Conservation (phyloP, 2,797 vertebrate species). For the Meriones psammophilus region DNA sequence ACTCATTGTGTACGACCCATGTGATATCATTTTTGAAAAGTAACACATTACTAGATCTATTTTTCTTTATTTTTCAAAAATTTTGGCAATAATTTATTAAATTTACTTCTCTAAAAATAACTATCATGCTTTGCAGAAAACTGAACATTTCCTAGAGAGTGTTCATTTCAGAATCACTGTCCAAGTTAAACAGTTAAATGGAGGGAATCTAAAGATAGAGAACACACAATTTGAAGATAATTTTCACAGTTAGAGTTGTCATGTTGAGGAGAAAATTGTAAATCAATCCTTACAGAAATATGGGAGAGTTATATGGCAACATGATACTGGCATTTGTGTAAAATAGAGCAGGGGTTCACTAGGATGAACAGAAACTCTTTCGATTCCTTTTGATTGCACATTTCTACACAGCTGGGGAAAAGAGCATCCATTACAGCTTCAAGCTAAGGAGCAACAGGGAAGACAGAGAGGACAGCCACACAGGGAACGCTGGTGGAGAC, state of each 20-base stretch:
- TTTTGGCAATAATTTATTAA: constrained; percentile 8
- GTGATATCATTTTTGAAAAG: constrained; percentile 31
- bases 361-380: background rate
- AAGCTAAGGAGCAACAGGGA: background rate
- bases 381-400: constrained; percentile 47
- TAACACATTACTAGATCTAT: constrained; percentile 28
- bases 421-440: background rate
- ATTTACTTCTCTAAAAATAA: constrained; percentile 61
- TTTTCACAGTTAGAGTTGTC: constrained; percentile 47
- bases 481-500: background rate
- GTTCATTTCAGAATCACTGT: constrained; percentile 56
- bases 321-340: constrained; percentile 9
- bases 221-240: constrained; percentile 20
- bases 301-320: constrained; percentile 44
- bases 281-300: background rate
- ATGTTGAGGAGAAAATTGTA: constrained; percentile 45
- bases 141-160: constrained; percentile 36
- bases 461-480: background rate
- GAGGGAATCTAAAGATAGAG: background rate
- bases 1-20: background rate
- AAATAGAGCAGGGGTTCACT: constrained; percentile 37
- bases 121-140: constrained; percentile 50
- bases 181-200: constrained; percentile 47
- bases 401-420: constrained; percentile 39
- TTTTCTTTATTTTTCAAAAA: constrained; percentile 61